Base-by-base conservation (phyloP, 1,140 invertebrate species). In the Sycophila sp. region DNA sequence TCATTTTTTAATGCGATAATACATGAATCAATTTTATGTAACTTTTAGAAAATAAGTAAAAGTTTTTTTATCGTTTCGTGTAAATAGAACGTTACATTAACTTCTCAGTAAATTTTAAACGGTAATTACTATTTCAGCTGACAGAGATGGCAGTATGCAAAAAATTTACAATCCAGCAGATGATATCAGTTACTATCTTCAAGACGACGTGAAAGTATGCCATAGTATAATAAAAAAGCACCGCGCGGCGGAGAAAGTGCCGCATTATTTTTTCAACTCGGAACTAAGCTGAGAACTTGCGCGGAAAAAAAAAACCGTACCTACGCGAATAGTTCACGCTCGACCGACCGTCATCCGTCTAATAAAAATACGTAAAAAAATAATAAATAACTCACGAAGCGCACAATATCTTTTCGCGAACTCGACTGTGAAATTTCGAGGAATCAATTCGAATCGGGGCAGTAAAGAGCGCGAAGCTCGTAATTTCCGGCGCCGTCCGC, bases 201-300 rank as follows among this genome's bases (percentile, higher is more conserved):
- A 65, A 55, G 32, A 24, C 10, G 32, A 65, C 22, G 24, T 51
- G 32, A 65, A 65, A 55, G 63, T 65, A 65, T 55, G 26, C 34
- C 19, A 55, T 10, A 32, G n/a, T n/a, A 55, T 42, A 40, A 30
- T 38, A 42, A 65, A 22, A 59, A 60, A 60, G 51, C 22, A 58
- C 13, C 30, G 13, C n/a, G 34, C 15, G 2, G n/a, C 30, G 15
- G 34, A 62, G 45, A 69, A 69, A 69, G 47, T n/a, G 67, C 6
- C 22, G 5, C 17, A 38, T 47, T 47, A 4, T 30, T 55, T 58
- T 19, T 36, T 40, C 15, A 49, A 15, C 28, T 45, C 40, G 6
- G 15, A 45, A 17, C 32, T 36, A n/a, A 2, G 30, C 10, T 32
- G 15, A 19, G n/a, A 38, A 49, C n/a, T 13, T 49, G 11, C 22